A percentile compares a stretch with the other conserved stretches of the same genome.
Conservation (phyloP, 2,888 invertebrate species). For the Neocrepidodera transversa region DNA sequence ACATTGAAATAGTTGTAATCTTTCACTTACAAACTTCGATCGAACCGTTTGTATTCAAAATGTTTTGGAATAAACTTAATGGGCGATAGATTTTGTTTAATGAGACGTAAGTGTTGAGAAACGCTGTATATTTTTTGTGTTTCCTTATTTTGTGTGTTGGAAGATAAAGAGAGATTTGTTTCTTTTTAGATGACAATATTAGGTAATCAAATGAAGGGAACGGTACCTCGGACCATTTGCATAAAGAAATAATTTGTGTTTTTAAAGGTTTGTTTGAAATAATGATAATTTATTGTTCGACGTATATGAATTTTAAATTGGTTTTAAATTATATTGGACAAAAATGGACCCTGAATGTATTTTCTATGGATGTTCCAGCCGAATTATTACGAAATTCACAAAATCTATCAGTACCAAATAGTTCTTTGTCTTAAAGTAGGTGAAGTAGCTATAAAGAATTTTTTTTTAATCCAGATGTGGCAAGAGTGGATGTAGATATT, state of each 20-base stretch:
- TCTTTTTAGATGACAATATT: constrained; percentile 11
- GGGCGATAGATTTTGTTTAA: constrained; percentile 31
- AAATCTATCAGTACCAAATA: too few relatives aligned
- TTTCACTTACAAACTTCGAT: constrained; percentile 26
- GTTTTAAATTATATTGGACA: too few relatives aligned
- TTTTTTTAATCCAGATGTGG: too few relatives aligned
- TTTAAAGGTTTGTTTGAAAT: constrained; percentile 6
- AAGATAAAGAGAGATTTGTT: constrained; percentile 21
- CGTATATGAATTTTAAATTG: constrained; percentile 8
- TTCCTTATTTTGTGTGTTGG: constrained; percentile 1
- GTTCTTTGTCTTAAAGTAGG: too few relatives aligned
- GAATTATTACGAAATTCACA: too few relatives aligned
- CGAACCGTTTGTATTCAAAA: constrained; percentile 10
- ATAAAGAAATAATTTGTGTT: constrained; percentile 14
- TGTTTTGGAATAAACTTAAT: constrained; percentile 24
- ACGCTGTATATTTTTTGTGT: constrained; percentile 10
- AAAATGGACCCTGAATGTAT: too few relatives aligned
- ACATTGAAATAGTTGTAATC: constrained; percentile 39
- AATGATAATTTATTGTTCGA: constrained; percentile 12
- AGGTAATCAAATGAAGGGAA: constrained; percentile 3
- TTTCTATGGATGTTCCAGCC: too few relatives aligned
- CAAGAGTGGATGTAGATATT: too few relatives aligned
- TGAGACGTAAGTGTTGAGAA: constrained; percentile 15
- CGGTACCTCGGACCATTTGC: constrained; percentile 3
- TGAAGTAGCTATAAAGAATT: too few relatives aligned